These are phyloP conservation scores for Centropyge bicolor DNA, from an alignment of 2,797 vertebrate species.

Conservation along the genomic window DNA sequence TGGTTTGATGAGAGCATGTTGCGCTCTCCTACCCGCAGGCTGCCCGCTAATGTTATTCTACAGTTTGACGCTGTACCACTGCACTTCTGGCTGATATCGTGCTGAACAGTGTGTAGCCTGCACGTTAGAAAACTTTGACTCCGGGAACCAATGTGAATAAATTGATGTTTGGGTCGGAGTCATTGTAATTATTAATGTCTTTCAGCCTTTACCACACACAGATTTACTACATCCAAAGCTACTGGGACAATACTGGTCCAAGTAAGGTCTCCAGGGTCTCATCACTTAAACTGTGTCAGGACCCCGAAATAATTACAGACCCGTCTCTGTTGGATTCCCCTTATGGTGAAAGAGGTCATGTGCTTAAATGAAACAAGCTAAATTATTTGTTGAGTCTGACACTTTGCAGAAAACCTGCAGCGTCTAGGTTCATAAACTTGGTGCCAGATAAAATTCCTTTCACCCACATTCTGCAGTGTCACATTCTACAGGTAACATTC, in stretches of 20 bases:
- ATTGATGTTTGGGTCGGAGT: constrained; percentile 20
- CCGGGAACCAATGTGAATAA: constrained; percentile 18
- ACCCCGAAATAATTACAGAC: constrained; percentile 12
- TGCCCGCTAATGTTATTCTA: constrained; percentile 39
- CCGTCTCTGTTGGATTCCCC: constrained; percentile 9
- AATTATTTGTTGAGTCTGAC: constrained; percentile 6
- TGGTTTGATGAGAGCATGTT: constrained; percentile 62
- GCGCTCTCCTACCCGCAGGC: constrained; percentile 43
- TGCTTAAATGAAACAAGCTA: constrained; percentile 27
- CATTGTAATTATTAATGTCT: constrained; percentile 22
- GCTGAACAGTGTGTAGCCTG: not conserved
- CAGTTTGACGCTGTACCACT: constrained; percentile 43
- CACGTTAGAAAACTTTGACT: not conserved
- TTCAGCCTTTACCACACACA: not conserved
- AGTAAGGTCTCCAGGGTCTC: constrained; percentile 22
- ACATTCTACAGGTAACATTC: constrained; percentile 38
- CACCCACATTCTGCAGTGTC: constrained; percentile 41
- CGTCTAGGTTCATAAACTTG: constrained; percentile 5
- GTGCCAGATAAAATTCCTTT: constrained; percentile 45
- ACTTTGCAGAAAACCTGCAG: constrained; percentile 22
- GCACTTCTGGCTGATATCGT: constrained; percentile 10
- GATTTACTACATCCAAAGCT: not conserved
- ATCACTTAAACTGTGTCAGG: constrained; percentile 24
- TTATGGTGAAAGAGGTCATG: constrained; percentile 2
- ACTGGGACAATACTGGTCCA: not conserved